Conservation (phyloP, 2,888 invertebrate species). For the Helleia helle region DNA sequence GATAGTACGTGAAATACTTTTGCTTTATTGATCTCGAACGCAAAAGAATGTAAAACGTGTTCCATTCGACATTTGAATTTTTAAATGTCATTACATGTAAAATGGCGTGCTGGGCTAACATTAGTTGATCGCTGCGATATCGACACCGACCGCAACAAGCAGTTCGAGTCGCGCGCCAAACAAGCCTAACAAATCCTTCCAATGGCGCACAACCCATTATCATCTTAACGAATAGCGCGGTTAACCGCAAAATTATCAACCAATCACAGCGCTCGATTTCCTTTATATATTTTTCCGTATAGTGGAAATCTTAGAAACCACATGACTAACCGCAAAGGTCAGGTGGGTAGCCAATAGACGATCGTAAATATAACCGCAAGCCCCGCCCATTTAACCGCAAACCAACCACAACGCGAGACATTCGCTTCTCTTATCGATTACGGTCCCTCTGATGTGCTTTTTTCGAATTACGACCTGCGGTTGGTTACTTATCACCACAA, state of each 20-base stretch:
- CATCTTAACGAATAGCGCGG: slow-evolving; percentile 69
- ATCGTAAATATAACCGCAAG: slow-evolving; percentile 75
- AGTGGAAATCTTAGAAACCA: slow-evolving; percentile 76
- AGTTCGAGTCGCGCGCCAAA: slow-evolving; percentile 27
- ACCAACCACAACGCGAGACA: slow-evolving; percentile 74
- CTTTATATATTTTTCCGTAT: slow-evolving; percentile 67
- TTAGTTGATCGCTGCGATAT: slow-evolving; percentile 24
- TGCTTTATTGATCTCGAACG: not conserved
- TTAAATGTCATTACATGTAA: not conserved
- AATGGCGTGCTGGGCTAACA: slow-evolving; percentile 5
- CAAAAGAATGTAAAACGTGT: not conserved
- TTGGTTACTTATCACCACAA: slow-evolving; percentile 30
- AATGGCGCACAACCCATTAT: slow-evolving; percentile 52
- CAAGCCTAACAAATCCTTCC: slow-evolving; percentile 53
- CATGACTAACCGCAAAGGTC: slow-evolving; percentile 74
- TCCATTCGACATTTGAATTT: not conserved
- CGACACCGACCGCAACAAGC: slow-evolving; percentile 31
- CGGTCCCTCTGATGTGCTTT: slow-evolving; percentile 45
- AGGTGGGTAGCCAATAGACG: slow-evolving; percentile 74
- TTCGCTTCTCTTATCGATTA: slow-evolving; percentile 59
- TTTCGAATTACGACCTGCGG: slow-evolving; percentile 39
- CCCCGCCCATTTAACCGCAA: slow-evolving; percentile 79
- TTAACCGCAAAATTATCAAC: slow-evolving; percentile 68
- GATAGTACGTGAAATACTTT: not conserved
- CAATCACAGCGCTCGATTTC: slow-evolving; percentile 57